Percentiles rank a stretch among this genome's conserved stretches.
Conservation (phyloP, 2,888 invertebrate species). For the Oxyteleia sp. region DNA sequence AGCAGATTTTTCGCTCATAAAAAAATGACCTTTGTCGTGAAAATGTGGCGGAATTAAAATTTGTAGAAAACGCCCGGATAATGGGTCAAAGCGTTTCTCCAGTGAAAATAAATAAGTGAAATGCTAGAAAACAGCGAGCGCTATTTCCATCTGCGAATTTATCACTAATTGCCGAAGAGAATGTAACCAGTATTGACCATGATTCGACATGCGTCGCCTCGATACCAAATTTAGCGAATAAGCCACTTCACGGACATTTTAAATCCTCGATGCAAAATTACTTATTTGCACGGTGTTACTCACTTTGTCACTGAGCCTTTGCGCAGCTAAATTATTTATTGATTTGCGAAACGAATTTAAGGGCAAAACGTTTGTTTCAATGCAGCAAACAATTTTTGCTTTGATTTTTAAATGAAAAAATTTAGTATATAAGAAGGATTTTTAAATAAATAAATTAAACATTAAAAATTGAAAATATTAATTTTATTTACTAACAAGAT, state of each 20-base stretch:
- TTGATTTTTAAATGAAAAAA: no score
- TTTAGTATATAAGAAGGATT: no score
- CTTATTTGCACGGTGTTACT: no score
- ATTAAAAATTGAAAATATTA: no score
- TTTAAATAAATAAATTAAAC: no score
- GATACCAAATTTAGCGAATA: constrained; percentile 42
- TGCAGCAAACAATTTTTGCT: no score
- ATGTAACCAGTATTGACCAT: constrained; percentile 36
- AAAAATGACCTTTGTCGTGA: not conserved
- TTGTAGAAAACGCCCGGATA: not conserved
- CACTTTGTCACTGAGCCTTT: no score
- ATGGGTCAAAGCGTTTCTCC: not conserved
- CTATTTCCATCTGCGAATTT: not conserved
- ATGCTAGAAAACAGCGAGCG: constrained; percentile 4
- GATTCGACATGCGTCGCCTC: constrained; percentile 22
- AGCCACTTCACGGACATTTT: constrained; percentile 13
- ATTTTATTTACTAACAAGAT: no score
- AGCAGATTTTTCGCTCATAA: no score
- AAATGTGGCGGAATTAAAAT: not conserved
- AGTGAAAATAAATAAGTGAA: constrained; percentile 22
- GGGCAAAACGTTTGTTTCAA: no score
- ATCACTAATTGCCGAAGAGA: constrained; percentile 20
- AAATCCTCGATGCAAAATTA: not conserved
- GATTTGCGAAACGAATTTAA: no score
- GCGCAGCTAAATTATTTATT: no score